Percentiles rank a stretch among this genome's conserved stretches.
These are phyloP conservation scores for Synergus itoensis DNA, from an alignment of 2,888 invertebrate species.

Conservation along the genomic window DNA sequence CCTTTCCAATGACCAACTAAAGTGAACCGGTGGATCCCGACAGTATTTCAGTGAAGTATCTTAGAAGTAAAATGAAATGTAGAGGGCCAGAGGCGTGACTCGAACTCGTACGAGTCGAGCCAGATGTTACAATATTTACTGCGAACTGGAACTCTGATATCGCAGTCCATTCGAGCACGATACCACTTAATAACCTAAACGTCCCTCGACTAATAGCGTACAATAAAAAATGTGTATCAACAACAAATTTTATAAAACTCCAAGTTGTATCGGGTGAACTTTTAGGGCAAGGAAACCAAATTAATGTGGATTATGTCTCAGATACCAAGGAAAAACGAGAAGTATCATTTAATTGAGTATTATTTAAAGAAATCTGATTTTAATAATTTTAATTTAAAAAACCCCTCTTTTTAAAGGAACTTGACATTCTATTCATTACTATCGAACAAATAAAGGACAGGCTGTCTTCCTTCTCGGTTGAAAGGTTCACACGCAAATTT, in stretches of 20 bases:
- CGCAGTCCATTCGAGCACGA: conserved; percentile 31
- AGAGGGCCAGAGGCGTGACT: conserved; percentile 71
- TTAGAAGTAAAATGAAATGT: conserved; percentile 73
- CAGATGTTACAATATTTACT: conserved; percentile 76
- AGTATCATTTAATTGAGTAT: too few species aligned
- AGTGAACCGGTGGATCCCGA: conserved; percentile 54
- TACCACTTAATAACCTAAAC: conserved; percentile 31
- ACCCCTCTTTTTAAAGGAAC: not conserved
- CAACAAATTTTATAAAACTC: conserved; percentile 42
- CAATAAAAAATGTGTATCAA: conserved; percentile 5
- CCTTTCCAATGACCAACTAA: conserved; percentile 40
- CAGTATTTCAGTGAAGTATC: conserved; percentile 72
- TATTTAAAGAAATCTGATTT: too few species aligned
- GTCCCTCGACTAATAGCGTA: conserved; percentile 16
- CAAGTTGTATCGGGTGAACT: not conserved
- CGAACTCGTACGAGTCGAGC: conserved; percentile 71
- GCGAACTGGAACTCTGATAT: conserved; percentile 50
- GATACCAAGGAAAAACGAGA: too few species aligned
- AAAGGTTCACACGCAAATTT: conserved; percentile 22
- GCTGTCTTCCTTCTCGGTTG: conserved; percentile 39
- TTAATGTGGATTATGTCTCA: too few species aligned
- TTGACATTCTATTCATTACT: not conserved
- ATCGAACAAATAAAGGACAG: not conserved
- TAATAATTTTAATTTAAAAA: too few species aligned
- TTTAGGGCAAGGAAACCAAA: not conserved